These are phyloP conservation scores for Pagetopsis macropterus DNA, from an alignment of 2,797 vertebrate species.

Conservation along the genomic window DNA sequence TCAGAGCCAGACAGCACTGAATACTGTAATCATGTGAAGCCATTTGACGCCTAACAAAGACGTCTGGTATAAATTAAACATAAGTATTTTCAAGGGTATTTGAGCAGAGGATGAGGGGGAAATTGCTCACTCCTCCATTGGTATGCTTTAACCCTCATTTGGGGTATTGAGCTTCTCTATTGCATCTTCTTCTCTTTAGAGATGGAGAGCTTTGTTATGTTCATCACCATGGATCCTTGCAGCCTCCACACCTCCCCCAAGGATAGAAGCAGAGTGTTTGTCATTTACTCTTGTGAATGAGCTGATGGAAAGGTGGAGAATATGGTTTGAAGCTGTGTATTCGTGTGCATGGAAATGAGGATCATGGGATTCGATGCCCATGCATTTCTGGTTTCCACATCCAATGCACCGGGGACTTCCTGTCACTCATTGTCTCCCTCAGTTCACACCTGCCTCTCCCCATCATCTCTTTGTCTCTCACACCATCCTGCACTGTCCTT, in stretches of 20 bases:
- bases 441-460: constrained; percentile 66
- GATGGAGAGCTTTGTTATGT: constrained; percentile 39
- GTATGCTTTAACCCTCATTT: constrained; percentile 49
- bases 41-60: constrained; percentile 48
- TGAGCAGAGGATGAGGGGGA: constrained; percentile 39
- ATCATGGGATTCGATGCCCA: constrained; percentile 27
- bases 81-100: constrained; percentile 64
- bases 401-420: constrained; percentile 54
- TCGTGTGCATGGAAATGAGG: constrained; percentile 23
- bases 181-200: constrained; percentile 30
- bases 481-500: constrained; percentile 40
- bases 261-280: constrained; percentile 36
- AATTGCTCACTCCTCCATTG: constrained; percentile 38
- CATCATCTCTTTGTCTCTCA: constrained; percentile 55
- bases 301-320: constrained; percentile 36
- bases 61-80: constrained; percentile 61
- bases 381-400: constrained; percentile 64
- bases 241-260: constrained; percentile 39
- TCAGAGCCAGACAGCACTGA: constrained; percentile 51
- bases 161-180: constrained; percentile 40
- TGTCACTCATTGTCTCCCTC: constrained; percentile 72
- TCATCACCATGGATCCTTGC: constrained; percentile 39
- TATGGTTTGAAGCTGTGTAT: constrained; percentile 32
- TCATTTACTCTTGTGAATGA: constrained; percentile 58
- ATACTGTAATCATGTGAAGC: constrained; percentile 55